A percentile compares a stretch with the other conserved stretches of the same genome.
phyloP scores from a whole-genome alignment of 2,113 vertebrate genomes.

The Carassius auratus region DNA sequence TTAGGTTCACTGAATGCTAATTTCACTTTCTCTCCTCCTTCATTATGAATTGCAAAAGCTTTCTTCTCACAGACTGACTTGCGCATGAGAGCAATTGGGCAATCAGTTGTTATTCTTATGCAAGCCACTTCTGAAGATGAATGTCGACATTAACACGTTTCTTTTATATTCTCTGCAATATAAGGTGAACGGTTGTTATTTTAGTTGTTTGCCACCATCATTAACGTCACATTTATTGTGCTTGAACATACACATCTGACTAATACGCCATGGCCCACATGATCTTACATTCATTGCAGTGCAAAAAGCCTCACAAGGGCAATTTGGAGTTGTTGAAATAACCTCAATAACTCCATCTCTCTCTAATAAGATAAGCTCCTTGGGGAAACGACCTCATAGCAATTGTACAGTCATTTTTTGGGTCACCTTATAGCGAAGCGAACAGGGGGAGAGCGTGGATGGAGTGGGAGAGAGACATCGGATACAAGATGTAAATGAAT shows the following conservation, averaged over 20 bases:
- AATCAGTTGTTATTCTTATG: conserved; percentile 38
- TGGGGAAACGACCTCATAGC: conserved; percentile 54
- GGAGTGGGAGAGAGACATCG: conserved; percentile 23
- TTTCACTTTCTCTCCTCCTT: conserved; percentile 18
- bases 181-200: conserved; percentile 27
- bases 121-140: conserved; percentile 38
- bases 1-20: conserved; percentile 6
- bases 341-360: conserved; percentile 55
- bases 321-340: conserved; percentile 59
- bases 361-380: conserved; percentile 58
- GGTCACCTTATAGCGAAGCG: conserved; percentile 53
- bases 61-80: conserved; percentile 1
- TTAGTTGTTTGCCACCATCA: background rate
- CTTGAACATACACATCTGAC: conserved; percentile 17
- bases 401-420: conserved; percentile 56
- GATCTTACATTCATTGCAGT: conserved; percentile 45
- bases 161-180: conserved; percentile 4
- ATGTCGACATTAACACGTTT: conserved; percentile 7
- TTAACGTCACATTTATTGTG: conserved; percentile 5
- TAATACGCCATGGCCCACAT: conserved; percentile 35
- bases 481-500: conserved; percentile 38
- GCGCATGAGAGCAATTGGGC: conserved; percentile 17
- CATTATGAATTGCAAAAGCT: background rate
- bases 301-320: conserved; percentile 53
- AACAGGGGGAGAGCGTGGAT: conserved; percentile 3